A percentile compares a stretch with the other conserved stretches of the same genome.
phyloP scores from a whole-genome alignment of 2,113 vertebrate genomes.

The Oophaga pumilio region DNA sequence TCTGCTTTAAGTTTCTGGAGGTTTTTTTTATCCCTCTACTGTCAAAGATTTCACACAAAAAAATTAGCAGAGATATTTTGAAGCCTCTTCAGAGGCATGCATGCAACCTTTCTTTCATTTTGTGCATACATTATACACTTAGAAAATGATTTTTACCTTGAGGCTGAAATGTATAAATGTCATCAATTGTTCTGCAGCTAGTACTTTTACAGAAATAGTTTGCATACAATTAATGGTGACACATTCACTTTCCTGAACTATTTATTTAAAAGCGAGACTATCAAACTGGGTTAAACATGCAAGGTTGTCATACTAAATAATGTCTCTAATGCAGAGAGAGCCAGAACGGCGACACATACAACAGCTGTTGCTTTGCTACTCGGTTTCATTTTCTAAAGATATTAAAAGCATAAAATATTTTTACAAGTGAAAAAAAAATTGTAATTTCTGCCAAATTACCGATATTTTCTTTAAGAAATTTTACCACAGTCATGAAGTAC shows the following conservation, averaged over 20 bases:
- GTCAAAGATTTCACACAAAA: too few species aligned
- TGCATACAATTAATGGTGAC: conserved; percentile 26
- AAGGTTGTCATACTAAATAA: conserved; percentile 40
- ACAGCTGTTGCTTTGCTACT: conserved; percentile 15
- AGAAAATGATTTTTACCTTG: not conserved
- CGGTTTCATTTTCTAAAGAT: not conserved
- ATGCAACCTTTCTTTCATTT: not conserved
- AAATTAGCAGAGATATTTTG: too few species aligned
- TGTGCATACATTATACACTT: not conserved
- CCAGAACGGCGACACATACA: conserved; percentile 21
- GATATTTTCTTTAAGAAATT: too few species aligned
- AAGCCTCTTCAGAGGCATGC: not conserved
- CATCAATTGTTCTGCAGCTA: conserved; percentile 7
- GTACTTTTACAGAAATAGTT: not conserved
- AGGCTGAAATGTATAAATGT: not conserved
- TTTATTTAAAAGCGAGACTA: not conserved
- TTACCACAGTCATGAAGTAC: too few species aligned
- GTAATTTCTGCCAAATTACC: not conserved
- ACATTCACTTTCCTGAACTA: conserved; percentile 16
- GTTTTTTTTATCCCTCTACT: too few species aligned
- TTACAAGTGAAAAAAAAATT: not conserved
- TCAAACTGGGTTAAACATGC: conserved; percentile 5
- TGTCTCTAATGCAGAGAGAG: conserved; percentile 14
- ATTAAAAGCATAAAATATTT: not conserved
- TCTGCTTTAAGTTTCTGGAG: too few species aligned